Percentiles rank a stretch among this genome's conserved stretches.
These are phyloP conservation scores for Dione juno DNA, from an alignment of 2,888 invertebrate genomes.

Conservation along the genomic window DNA sequence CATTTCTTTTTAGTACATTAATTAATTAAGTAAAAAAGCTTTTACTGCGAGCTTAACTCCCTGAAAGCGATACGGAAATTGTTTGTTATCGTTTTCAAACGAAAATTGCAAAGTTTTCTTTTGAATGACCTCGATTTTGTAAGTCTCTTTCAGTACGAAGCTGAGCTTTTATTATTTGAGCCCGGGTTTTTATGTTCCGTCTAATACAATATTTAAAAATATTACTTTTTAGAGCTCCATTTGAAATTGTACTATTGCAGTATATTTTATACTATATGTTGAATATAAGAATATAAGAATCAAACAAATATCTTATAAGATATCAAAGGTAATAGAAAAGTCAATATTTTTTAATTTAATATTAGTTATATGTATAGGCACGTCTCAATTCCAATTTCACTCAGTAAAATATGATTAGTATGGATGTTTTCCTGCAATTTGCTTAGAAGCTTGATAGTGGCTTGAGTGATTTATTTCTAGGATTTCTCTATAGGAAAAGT, in stretches of 20 bases:
- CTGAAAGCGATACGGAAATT: constrained; percentile 22
- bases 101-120: constrained; percentile 19
- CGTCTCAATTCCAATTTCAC: not conserved
- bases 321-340: no score
- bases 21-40: no score
- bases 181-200: not conserved
- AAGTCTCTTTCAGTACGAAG: constrained; percentile 6
- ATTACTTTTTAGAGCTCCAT: not conserved
- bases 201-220: not conserved
- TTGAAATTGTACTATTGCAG: not conserved
- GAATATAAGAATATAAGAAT: no score
- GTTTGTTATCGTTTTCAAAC: constrained; percentile 19
- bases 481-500: no score
- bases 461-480: no score
- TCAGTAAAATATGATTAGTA: not conserved
- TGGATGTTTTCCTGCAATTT: not conserved
- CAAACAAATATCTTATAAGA: no score
- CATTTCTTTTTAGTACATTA: no score
- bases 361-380: no score
- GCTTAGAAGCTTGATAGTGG: no score
- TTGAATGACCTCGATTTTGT: constrained; percentile 8
- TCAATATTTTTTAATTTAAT: no score
- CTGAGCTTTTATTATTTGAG: constrained; percentile 4
- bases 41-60: not conserved
- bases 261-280: no score